Evolutionary conservation across 2,797 vertebrate genomes (phyloP), one percentile per base, ranked within the genome.

Genomic region (Anniella stebbinsi): DNA sequence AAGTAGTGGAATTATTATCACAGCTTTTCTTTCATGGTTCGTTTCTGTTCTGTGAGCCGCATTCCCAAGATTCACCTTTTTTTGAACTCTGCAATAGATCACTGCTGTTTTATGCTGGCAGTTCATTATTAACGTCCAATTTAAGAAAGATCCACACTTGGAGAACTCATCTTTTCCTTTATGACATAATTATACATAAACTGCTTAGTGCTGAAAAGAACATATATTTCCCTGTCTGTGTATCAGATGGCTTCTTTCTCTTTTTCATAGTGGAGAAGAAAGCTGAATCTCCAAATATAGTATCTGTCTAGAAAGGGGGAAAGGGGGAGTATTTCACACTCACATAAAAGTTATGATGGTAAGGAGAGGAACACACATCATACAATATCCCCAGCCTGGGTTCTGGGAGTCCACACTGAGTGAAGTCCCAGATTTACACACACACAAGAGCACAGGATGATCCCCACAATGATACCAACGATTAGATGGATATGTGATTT

Each of bases 111-210:
- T 93, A 93, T 69, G 21, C 84, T 76, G 80, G 38, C 57, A 90
- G 17, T 90, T 94, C 87, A 85, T 89, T 93, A 93, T 86, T 93
- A 92, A 84, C 28, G 81, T 85, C 72, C 51, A 86, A 28, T 92
- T 89, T 89, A 87, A 91, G 89, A 90, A 87, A 66, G 69, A 92
- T 23, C 69, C 57, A 93, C 70, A 33, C 38, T 66, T 92, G 86
- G 8, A 91, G 75, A 90, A 78, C 23, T 91, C 86, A 72, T 36
- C 15, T 54, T 89, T 91, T 93, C 36, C 38, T 91, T 94, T 92
- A 87, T 41, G 75, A 77, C 18, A 66, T 87, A 93, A 91, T 94
- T 90, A 89, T 67, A 92, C 25, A 69, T 25, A 81, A 90, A 93
- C 15, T 18, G 82, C 33, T 86, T 86, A 73, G 51, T 86, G 81